These are phyloP conservation scores for Lasius platythorax DNA, from an alignment of 2,888 invertebrate species.

Conservation along the genomic window DNA sequence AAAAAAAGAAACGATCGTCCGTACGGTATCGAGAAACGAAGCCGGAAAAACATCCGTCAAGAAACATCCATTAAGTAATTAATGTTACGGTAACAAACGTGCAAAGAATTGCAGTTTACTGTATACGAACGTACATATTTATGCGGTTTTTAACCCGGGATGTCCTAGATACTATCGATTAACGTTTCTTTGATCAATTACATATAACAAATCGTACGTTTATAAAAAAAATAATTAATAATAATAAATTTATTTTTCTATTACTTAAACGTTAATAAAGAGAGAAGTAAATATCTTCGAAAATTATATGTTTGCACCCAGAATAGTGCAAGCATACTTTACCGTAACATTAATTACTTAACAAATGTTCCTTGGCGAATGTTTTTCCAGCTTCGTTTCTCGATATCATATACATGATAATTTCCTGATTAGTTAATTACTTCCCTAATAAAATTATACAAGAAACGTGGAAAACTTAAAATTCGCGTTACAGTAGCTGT, in stretches of 20 bases:
- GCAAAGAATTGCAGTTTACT: slow-evolving; percentile 31
- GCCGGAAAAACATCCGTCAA: slow-evolving; percentile 28
- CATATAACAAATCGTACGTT: slow-evolving; percentile 6
- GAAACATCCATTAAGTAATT: slow-evolving; percentile 46
- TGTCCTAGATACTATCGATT: not conserved
- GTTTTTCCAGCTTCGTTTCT: not conserved
- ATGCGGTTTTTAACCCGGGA: not conserved
- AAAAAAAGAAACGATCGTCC: slow-evolving; percentile 32
- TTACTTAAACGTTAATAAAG: not conserved
- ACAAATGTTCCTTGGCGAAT: not conserved
- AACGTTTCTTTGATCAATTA: not conserved
- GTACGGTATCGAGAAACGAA: slow-evolving; percentile 44
- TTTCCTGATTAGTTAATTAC: not conserved
- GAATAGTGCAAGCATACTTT: not conserved
- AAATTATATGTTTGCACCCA: slow-evolving; percentile 46
- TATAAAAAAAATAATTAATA: not conserved
- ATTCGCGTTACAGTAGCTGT: not conserved
- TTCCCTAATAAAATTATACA: not conserved
- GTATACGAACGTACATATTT: slow-evolving; percentile 5
- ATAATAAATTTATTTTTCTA: not conserved
- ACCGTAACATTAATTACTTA: not conserved
- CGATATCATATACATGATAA: not conserved
- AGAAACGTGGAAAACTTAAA: not conserved
- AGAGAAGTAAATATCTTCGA: not conserved
- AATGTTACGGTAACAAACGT: slow-evolving; percentile 36